Conservation (phyloP, 2,113 vertebrate species). For the Neopipo cinnamomea region DNA sequence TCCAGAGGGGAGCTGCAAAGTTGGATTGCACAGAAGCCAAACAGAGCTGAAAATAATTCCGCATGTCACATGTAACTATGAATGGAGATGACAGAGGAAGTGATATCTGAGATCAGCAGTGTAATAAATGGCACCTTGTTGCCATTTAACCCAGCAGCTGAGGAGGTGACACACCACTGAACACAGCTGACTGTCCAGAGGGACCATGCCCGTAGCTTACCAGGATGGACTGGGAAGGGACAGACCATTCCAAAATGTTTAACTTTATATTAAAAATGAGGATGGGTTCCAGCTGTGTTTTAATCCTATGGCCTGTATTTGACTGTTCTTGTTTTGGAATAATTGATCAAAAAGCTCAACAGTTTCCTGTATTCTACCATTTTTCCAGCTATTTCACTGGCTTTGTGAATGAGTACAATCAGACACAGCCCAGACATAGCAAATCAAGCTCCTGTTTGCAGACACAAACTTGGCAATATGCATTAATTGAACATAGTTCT, state of each 20-base stretch:
- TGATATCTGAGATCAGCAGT: not conserved
- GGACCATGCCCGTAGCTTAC: not conserved
- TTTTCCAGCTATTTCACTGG: not conserved
- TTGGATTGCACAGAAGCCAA: not conserved
- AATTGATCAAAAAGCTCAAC: not conserved
- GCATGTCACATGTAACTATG: not conserved
- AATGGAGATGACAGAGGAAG: not conserved
- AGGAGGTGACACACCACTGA: not conserved
- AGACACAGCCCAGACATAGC: not conserved
- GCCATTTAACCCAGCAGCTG: not conserved
- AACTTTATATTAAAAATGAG: not conserved
- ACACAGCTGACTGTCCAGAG: not conserved
- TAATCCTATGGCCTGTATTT: not conserved
- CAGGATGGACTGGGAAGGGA: not conserved
- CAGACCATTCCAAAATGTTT: not conserved
- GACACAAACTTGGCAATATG: not conserved
- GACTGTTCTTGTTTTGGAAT: not conserved
- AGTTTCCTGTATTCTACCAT: not conserved
- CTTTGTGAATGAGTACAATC: not conserved
- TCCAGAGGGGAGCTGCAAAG: not conserved
- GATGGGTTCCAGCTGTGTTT: not conserved
- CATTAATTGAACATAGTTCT: not conserved
- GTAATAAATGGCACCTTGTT: not conserved
- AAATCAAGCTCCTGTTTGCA: not conserved
- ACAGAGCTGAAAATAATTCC: slow-evolving; percentile 37